Base-by-base conservation (phyloP, 2,888 invertebrate species). In the Lycophotia porphyrea region DNA sequence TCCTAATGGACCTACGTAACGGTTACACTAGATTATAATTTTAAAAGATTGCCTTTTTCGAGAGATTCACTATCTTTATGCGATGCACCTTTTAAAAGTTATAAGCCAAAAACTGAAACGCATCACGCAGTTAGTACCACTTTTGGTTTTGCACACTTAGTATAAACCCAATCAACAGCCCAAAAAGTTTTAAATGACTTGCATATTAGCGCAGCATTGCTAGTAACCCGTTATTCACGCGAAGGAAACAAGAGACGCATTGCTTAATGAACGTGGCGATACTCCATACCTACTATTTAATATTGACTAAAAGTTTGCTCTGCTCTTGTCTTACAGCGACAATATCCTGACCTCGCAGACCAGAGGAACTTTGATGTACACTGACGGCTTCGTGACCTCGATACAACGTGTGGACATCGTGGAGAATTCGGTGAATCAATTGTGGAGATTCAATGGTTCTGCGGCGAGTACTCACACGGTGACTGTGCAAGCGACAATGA, bases 301-400 rank as follows among this genome's bases (percentile, higher is more conserved):
- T 39, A 11, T n/a, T 31, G n/a, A 0, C 18, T 18, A 27, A 24
- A 0, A 4, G 11, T n/a, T 13, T 21, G 4, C 52, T 39, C n/a
- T 36, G n/a, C 18, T 47, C n/a, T 55, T 63, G 34, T 42, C 34
- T 91, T 89, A 11, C 90, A 94, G 94, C 36, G 93, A 93, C 81
- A 77, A 81, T 1, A 83, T 94, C 18, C 74, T 93, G 27, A 84
- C 84, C 3, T 72, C 79, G 39, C 74, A 85, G 1, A 84, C 91
- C 0, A 44, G 49, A 5, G 95, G 94, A 9, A 87, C 76, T 1
- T 87, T 93, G 0, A 79, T 71, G 0, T 94, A 93, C 80, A 87
- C 76, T 4, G 92, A 95, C n/a, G 95, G 94, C 0, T 95, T 95
- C 69, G 85, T 94, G 0, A 82, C 89, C 4, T 90, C 94, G 2